Base-by-base conservation (phyloP, 2,888 invertebrate genomes). In the Lasioglossum marginatum region DNA sequence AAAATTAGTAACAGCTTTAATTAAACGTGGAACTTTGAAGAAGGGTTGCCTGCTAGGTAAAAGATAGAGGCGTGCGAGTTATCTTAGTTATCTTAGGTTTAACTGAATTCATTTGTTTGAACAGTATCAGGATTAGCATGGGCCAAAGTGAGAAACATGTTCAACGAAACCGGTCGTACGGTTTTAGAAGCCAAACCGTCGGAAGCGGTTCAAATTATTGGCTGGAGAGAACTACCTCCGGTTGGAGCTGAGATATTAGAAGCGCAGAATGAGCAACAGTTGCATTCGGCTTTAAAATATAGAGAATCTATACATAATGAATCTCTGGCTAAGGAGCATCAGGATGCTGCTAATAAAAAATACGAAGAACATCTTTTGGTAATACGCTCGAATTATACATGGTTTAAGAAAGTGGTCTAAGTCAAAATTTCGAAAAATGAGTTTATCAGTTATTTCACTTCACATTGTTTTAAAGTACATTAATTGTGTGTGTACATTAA, bases 191-290 rank as follows among this genome's bases (percentile, higher is more conserved):
- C 98, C 0, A 95, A 96, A n/a, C 98, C 99, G 0, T 97, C 98
- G 0, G 97, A 97, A 2, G 98, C 99, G 0, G 98, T 97, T 0
- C 97, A 98, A 93, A 97, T 99, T 76, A 96, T 98, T 75, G 99
- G 99, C 5, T 99, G 99, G 99, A 96, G 97, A 88, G 97, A 97
- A 88, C 93, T 99, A 88, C 99, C 99, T 0, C 94, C 97, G 0
- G 98, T 99, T 19, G 99, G 99, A 0, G 99, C 99, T 90, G 96
- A 97, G 77, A 97, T 99, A 57, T 95, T 99, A 10, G 97, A 99
- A 96, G 98, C 99, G 4, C 96, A 96, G 86, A 96, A 96, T 2
- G 98, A 98, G 96, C 97, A 96, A 95, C 96, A 96, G 83, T 97
- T 97, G 0, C 95, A 96, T 89, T 96, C 97, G 86, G 97, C 97